These are phyloP conservation scores for Mercenaria mercenaria DNA, from an alignment of 1,140 invertebrate genomes.

Conservation along the genomic window DNA sequence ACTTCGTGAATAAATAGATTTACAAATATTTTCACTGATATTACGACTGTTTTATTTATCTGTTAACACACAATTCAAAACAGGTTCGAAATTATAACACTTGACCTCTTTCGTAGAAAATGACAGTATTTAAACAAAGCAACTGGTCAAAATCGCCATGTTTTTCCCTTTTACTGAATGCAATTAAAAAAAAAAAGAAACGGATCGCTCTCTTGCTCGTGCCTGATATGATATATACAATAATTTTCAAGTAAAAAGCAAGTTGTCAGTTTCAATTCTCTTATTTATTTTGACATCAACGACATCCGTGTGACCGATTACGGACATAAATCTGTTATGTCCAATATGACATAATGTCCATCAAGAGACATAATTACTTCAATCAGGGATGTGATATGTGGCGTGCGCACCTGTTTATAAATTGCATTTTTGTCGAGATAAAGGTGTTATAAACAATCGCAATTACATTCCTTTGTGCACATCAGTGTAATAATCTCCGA, in stretches of 20 bases:
- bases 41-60: too few species aligned
- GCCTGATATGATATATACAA: too few species aligned
- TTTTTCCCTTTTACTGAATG: too few species aligned
- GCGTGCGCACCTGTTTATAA: slow-evolving; percentile 16
- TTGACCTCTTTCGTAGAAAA: too few species aligned
- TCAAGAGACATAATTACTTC: neutral
- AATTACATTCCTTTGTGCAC: neutral
- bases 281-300: neutral
- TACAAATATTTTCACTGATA: too few species aligned
- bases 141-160: too few species aligned
- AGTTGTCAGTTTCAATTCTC: slow-evolving; percentile 26
- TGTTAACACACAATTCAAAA: too few species aligned
- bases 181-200: too few species aligned
- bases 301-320: neutral
- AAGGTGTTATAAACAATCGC: neutral
- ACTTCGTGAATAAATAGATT: too few species aligned
- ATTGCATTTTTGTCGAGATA: neutral
- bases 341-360: slow-evolving; percentile 29
- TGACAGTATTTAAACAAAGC: too few species aligned
- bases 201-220: too few species aligned
- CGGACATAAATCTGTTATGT: slow-evolving; percentile 16
- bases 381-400: neutral
- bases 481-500: neutral
- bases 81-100: too few species aligned
- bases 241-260: neutral